These are phyloP conservation scores for Drosophila demipolita DNA, from an alignment of 2,888 invertebrate species.

Conservation along the genomic window DNA sequence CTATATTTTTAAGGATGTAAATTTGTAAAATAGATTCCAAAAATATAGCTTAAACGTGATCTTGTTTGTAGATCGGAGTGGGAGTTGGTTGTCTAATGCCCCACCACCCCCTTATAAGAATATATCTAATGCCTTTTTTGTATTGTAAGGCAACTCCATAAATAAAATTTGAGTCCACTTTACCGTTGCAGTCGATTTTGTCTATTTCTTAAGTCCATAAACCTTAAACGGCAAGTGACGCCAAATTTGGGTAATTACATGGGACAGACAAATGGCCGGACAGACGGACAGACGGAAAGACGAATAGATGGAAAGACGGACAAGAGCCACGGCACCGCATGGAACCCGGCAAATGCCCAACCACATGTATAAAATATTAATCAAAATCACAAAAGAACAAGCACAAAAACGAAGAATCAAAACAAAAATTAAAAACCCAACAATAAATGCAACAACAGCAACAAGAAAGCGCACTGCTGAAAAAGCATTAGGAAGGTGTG, in stretches of 20 bases:
- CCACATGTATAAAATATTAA: constrained; percentile 75
- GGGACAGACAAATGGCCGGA: constrained; percentile 36
- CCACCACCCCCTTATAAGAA: background rate
- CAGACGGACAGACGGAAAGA: constrained; percentile 3
- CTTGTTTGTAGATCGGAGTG: background rate
- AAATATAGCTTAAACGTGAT: background rate
- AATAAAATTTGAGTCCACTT: constrained; percentile 55
- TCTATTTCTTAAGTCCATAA: constrained; percentile 43
- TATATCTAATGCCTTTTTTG: constrained; percentile 31
- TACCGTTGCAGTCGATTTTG: constrained; percentile 60
- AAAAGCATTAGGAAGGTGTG: constrained; percentile 55
- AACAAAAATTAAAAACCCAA: constrained; percentile 65
- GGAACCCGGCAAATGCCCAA: constrained; percentile 29
- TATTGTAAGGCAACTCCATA: constrained; percentile 50
- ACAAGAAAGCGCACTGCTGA: constrained; percentile 45
- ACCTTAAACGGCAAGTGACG: constrained; percentile 75
- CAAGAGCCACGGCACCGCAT: constrained; percentile 45
- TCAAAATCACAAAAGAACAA: constrained; percentile 69
- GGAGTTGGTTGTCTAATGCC: background rate
- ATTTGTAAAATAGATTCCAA: background rate
- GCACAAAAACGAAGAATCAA: constrained; percentile 58
- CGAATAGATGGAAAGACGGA: constrained; percentile 9
- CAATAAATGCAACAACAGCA: constrained; percentile 26
- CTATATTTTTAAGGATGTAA: too few species aligned
- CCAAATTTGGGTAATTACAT: constrained; percentile 77